Evolutionary conservation across 2,113 vertebrate species (phyloP).

Genomic region (Pollimyrus isidori): DNA sequence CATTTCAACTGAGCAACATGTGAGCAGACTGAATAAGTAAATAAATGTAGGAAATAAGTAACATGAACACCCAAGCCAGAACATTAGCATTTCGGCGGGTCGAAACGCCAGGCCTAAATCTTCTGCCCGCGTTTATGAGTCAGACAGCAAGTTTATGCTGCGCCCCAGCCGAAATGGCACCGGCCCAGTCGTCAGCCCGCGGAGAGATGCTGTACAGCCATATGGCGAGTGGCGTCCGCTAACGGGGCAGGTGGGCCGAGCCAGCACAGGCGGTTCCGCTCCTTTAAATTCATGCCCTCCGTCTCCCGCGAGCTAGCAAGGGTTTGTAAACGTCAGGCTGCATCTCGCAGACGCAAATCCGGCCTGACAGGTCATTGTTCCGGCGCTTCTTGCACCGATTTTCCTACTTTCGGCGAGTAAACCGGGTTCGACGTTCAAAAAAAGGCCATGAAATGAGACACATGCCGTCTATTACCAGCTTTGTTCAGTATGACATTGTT

Average conservation of each 20-base stretch:
- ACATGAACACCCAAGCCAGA: neutral
- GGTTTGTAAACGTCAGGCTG: neutral
- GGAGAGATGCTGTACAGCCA: neutral
- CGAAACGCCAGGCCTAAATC: neutral
- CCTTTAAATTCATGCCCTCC: neutral
- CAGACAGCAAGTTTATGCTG: neutral
- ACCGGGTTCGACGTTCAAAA: neutral
- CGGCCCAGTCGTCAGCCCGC: neutral
- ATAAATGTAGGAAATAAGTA: conserved; percentile 1
- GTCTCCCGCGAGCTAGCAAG: neutral
- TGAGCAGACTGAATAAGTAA: neutral
- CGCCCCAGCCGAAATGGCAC: neutral
- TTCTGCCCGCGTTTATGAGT: neutral
- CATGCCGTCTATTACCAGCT: neutral
- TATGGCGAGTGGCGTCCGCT: neutral
- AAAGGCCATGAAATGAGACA: neutral
- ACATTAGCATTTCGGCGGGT: neutral
- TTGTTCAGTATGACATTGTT: neutral
- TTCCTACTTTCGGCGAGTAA: neutral
- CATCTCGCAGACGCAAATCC: neutral
- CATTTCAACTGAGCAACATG: conserved; percentile 30
- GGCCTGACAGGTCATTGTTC: neutral
- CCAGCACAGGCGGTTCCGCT: neutral
- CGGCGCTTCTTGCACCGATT: neutral
- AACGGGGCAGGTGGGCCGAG: neutral